Conservation (phyloP, 2,888 invertebrate genomes). For the Brachyptera risi region DNA sequence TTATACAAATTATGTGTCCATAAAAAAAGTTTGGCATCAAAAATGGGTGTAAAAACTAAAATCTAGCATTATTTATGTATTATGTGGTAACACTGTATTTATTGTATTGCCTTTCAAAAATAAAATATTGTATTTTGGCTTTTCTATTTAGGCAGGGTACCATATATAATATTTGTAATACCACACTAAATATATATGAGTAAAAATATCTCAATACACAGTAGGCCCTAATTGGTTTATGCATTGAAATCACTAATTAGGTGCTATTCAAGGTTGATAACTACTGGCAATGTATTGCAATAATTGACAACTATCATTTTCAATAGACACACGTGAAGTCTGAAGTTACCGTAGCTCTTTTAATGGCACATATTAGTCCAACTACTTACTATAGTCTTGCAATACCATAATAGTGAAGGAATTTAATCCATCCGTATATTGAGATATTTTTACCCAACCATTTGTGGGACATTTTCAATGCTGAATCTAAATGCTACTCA, state of each 20-base stretch:
- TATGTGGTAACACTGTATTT: not conserved
- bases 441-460: not conserved
- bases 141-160: slow-evolving; percentile 11
- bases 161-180: not conserved
- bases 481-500: slow-evolving; percentile 17
- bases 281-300: too few species aligned
- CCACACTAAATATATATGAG: not conserved
- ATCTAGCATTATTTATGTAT: slow-evolving; percentile 12
- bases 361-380: not conserved
- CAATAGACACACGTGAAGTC: too few species aligned
- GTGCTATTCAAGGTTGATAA: too few species aligned
- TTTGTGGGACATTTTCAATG: not conserved
- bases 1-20: slow-evolving; percentile 2
- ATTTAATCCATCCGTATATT: too few species aligned
- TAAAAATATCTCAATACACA: not conserved
- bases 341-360: too few species aligned
- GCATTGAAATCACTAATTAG: too few species aligned
- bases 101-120: not conserved
- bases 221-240: not conserved
- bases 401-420: too few species aligned
- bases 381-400: not conserved
- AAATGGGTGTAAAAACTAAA: slow-evolving; percentile 6
- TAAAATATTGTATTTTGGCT: slow-evolving; percentile 7
- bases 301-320: too few species aligned
- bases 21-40: slow-evolving; percentile 1